phyloP scores from a whole-genome alignment of 2,888 invertebrate genomes.

The Lasioglossum marginatum region DNA sequence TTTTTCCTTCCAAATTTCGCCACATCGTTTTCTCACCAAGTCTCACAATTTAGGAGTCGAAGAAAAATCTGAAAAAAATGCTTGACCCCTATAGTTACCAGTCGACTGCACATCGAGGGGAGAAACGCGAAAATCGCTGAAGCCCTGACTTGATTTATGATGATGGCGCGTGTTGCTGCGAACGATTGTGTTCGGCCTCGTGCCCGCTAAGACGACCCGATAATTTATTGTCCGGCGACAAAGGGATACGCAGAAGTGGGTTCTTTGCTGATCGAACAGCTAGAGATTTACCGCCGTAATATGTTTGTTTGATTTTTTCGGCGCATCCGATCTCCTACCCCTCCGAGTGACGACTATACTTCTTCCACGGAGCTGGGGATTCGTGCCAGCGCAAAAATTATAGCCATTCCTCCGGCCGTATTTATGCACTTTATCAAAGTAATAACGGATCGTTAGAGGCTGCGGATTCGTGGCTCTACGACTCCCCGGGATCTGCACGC shows the following conservation, averaged over 20 bases:
- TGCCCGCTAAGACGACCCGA: slow-evolving; percentile 51
- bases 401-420: slow-evolving; percentile 21
- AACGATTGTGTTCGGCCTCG: slow-evolving; percentile 57
- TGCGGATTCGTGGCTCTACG: slow-evolving; percentile 13
- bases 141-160: slow-evolving; percentile 60
- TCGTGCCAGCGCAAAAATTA: slow-evolving; percentile 38
- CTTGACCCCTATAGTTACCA: no score
- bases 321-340: slow-evolving; percentile 7
- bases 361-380: neutral
- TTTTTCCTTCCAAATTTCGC: no score
- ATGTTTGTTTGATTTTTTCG: slow-evolving; percentile 61
- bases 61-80: no score
- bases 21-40: no score
- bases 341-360: neutral
- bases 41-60: no score
- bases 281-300: slow-evolving; percentile 61
- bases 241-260: slow-evolving; percentile 56
- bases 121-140: slow-evolving; percentile 50
- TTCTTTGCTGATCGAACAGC: slow-evolving; percentile 59
- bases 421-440: slow-evolving; percentile 52
- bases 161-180: slow-evolving; percentile 61
- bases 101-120: neutral
- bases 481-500: slow-evolving; percentile 37
- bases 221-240: slow-evolving; percentile 60
- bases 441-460: slow-evolving; percentile 55